A percentile compares a stretch with the other conserved stretches of the same genome.
phyloP scores from a whole-genome alignment of 2,888 invertebrate genomes.

The Troides aeacus region DNA sequence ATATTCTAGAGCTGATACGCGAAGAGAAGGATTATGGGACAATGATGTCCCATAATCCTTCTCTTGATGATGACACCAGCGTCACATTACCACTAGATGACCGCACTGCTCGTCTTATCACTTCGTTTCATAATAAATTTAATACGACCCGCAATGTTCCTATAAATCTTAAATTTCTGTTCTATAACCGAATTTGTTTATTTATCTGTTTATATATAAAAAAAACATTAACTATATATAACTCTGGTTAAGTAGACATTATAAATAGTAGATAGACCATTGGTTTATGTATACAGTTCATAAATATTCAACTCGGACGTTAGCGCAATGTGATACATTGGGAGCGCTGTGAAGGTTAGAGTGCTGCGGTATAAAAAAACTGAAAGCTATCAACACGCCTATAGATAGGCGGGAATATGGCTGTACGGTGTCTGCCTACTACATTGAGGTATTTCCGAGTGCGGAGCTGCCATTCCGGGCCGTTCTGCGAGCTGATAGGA shows the following conservation, averaged over 20 bases:
- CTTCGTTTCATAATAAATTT: no score
- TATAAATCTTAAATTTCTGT: no score
- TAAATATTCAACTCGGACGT: slow-evolving; percentile 18
- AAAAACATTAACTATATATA: neutral
- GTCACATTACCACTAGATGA: no score
- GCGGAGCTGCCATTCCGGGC: slow-evolving; percentile 6
- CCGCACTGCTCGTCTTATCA: no score
- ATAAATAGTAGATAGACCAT: neutral
- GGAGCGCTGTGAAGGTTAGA: slow-evolving; percentile 8
- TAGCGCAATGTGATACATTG: slow-evolving; percentile 9
- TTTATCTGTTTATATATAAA: no score
- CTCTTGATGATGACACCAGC: no score
- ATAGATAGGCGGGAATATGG: slow-evolving; percentile 29
- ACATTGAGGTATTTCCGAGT: slow-evolving; percentile 8
- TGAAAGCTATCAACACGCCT: slow-evolving; percentile 25
- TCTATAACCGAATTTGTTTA: no score
- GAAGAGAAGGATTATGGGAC: no score
- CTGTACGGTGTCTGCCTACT: slow-evolving; percentile 25
- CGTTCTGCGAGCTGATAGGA: slow-evolving; percentile 1
- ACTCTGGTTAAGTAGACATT: neutral
- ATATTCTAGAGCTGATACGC: no score
- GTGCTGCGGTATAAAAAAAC: slow-evolving; percentile 5
- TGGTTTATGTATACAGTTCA: neutral
- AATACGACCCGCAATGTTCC: no score
- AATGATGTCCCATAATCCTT: no score